Conservation (phyloP, 2,888 invertebrate genomes). For the Lottia scabra region DNA sequence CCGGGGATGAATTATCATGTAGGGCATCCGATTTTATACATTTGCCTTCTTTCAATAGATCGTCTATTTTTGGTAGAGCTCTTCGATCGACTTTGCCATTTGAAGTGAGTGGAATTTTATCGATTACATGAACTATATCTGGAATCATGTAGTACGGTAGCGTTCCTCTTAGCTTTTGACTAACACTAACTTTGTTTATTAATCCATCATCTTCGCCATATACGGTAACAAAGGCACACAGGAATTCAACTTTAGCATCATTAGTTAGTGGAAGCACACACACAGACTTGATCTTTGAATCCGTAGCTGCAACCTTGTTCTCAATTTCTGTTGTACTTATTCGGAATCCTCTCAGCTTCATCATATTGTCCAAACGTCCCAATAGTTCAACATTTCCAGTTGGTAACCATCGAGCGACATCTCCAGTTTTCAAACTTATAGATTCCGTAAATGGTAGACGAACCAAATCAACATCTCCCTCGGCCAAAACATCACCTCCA, state of each 20-base stretch:
- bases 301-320: background rate
- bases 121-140: conserved; percentile 3
- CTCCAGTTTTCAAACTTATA: background rate
- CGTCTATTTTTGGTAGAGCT: conserved; percentile 5
- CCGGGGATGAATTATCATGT: background rate
- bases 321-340: conserved; percentile 15
- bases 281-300: background rate
- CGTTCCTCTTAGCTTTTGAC: background rate
- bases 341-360: conserved; percentile 15
- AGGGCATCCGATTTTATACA: too few species aligned
- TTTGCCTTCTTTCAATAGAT: background rate
- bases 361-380: conserved; percentile 10
- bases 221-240: background rate
- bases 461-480: conserved; percentile 11
- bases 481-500: conserved; percentile 7
- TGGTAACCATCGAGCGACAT: conserved; percentile 9
- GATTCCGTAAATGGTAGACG: background rate
- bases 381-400: conserved; percentile 12
- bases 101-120: conserved; percentile 14
- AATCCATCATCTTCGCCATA: background rate
- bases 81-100: conserved; percentile 18
- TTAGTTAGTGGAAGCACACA: background rate
- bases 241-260: background rate
- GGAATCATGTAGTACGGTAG: conserved; percentile 20
- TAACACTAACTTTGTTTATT: background rate